phyloP scores from a whole-genome alignment of 2,113 vertebrate genomes.

The Furnarius figulus region DNA sequence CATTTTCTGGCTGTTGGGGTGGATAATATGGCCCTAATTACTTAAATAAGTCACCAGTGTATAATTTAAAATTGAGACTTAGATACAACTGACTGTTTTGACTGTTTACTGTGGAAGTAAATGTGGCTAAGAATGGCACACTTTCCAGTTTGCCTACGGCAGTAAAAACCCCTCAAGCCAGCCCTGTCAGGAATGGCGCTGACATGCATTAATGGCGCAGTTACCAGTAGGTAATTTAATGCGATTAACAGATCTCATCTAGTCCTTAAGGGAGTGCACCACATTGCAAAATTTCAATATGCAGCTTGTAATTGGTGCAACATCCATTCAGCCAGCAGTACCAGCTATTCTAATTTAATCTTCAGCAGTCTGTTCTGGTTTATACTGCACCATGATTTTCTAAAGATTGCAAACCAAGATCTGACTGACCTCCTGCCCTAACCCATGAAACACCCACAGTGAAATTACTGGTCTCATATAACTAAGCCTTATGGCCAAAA shows the following conservation, averaged over 20 bases:
- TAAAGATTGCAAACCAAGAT: background rate
- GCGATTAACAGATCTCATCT: conserved; percentile 55
- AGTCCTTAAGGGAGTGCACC: conserved; percentile 13
- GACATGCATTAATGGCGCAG: conserved; percentile 50
- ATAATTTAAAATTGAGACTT: conserved; percentile 33
- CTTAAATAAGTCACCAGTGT: background rate
- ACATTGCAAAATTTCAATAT: background rate
- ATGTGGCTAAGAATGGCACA: background rate
- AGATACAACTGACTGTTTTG: conserved; percentile 15
- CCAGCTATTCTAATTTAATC: background rate
- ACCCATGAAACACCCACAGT: accelerated
- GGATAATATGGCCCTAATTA: background rate
- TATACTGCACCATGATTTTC: background rate
- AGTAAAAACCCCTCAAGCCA: conserved; percentile 47
- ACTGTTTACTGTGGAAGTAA: conserved; percentile 39
- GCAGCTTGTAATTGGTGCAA: background rate
- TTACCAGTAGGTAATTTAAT: conserved; percentile 38
- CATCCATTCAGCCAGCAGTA: background rate
- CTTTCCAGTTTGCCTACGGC: conserved; percentile 54
- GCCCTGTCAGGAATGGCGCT: conserved; percentile 41
- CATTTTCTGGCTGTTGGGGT: background rate
- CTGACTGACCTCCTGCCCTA: background rate
- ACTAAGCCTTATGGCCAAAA: background rate
- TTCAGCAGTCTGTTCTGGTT: background rate
- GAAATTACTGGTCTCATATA: background rate